Base-by-base conservation (phyloP, 2,888 invertebrate genomes). In the Cryptocephalus moraei region DNA sequence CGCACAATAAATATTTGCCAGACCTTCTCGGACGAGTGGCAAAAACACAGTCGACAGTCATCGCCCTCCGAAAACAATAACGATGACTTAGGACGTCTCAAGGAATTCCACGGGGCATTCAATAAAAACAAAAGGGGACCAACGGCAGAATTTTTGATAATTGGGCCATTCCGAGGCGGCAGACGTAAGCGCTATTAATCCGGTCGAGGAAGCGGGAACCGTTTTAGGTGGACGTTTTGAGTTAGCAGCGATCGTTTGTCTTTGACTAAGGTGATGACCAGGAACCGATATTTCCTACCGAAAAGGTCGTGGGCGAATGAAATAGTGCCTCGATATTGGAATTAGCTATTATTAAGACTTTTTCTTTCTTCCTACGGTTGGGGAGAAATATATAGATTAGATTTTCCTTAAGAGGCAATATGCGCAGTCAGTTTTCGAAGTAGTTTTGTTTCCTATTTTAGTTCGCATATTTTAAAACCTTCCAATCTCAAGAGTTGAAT, bases 161-260 rank as follows among this genome's bases (percentile, higher is more conserved):
- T 64, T 62, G 59, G 57, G 44, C 54, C 53, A 54, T 60, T 59
- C 45, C 55, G 53, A 62, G 58, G 58, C 61, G 57, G 62, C 51
- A 50, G 56, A 58, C 62, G 62, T 62, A 61, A 62, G 60, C 62
- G 54, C 57, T 58, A 62, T 62, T 62, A 63, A 64, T 63, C 62
- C 57, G 56, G 56, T 54, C 22, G 57, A 61, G 60, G 62, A 57
- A 62, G 57, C 55, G 56, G 58, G 59, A 60, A 60, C 60, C 58
- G 56, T 60, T 60, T 56, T 22, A 55, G 49, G 53, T 47, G 56
- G 59, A 60, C 58, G 51, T 57, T 60, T 61, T 60, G 59, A 60
- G 57, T 60, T 59, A 60, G 55, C 56, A 22, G 55, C 54, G 53
- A 54, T 55, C 56, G 52, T 52, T 52, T 50, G 42, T 39, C 43